Evolutionary conservation across 1,140 invertebrate genomes (phyloP).

Genomic region (Lepidostoma basale): DNA sequence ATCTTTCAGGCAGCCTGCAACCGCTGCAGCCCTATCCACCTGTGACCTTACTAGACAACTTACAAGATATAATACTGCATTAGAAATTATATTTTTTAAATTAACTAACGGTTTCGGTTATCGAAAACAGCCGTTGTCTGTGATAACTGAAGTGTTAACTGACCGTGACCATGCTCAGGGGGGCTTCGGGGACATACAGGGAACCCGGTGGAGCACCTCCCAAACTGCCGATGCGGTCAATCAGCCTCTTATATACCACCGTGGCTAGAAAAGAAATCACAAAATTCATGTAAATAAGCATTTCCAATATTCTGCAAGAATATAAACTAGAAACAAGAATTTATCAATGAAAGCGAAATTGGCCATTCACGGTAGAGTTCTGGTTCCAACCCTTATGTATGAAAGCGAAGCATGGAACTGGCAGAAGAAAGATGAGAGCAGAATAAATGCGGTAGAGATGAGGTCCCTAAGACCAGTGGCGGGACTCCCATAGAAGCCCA

Average conservation of each 20-base stretch:
- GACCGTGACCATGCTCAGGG: conserved; percentile 25
- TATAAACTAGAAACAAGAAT: background rate
- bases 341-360: no score
- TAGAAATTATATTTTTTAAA: background rate
- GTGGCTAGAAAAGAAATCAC: conserved; percentile 33
- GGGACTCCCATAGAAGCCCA: no score
- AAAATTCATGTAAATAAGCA: background rate
- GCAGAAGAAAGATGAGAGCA: no score
- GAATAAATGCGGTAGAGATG: no score
- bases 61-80: background rate
- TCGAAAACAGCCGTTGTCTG: background rate
- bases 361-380: no score
- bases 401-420: no score
- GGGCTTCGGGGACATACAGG: conserved; percentile 33
- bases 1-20: no score
- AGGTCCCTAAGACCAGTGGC: no score
- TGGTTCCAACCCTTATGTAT: no score
- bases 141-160: no score
- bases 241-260: conserved; percentile 33
- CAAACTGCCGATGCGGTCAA: conserved; percentile 26
- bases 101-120: background rate
- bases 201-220: conserved; percentile 25
- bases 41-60: no score
- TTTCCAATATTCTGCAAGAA: background rate
- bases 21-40: no score